A percentile compares a stretch with the other conserved stretches of the same genome.
Conservation (phyloP, 2,888 invertebrate genomes). For the Pterobdella sp. region DNA sequence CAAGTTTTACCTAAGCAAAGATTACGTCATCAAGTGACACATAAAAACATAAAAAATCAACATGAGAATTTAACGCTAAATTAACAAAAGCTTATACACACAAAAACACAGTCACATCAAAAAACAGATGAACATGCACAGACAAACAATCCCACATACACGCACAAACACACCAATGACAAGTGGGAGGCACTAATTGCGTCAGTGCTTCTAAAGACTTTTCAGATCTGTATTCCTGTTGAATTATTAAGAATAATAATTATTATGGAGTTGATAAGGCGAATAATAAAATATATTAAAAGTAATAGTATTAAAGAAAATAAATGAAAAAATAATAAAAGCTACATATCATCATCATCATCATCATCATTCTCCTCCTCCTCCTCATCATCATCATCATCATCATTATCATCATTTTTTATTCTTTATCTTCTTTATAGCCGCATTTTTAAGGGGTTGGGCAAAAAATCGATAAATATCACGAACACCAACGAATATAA, state of each 20-base stretch:
- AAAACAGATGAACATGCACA: no score
- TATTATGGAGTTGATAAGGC: background rate
- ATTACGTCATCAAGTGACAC: no score
- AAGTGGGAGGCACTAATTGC: conserved; percentile 90
- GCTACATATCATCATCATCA: background rate
- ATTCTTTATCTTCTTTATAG: background rate
- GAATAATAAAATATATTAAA: background rate
- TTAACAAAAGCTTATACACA: no score
- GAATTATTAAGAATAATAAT: background rate
- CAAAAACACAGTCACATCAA: no score
- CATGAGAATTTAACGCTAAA: no score
- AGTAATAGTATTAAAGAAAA: background rate
- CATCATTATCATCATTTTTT: background rate
- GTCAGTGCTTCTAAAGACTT: conserved; percentile 92
- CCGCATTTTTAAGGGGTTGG: background rate
- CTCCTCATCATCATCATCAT: conserved; percentile 1
- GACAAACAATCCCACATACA: no score
- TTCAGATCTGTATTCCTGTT: conserved; percentile 75
- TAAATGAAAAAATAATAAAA: background rate
- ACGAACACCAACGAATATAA: no score
- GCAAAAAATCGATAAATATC: no score
- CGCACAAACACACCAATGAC: conserved; percentile 63
- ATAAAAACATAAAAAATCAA: no score
- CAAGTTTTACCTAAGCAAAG: no score
- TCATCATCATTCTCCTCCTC: background rate